Percentiles rank a stretch among this genome's conserved stretches.
phyloP scores from a whole-genome alignment of 2,113 vertebrate genomes.

The Hippopotamus amphibius region DNA sequence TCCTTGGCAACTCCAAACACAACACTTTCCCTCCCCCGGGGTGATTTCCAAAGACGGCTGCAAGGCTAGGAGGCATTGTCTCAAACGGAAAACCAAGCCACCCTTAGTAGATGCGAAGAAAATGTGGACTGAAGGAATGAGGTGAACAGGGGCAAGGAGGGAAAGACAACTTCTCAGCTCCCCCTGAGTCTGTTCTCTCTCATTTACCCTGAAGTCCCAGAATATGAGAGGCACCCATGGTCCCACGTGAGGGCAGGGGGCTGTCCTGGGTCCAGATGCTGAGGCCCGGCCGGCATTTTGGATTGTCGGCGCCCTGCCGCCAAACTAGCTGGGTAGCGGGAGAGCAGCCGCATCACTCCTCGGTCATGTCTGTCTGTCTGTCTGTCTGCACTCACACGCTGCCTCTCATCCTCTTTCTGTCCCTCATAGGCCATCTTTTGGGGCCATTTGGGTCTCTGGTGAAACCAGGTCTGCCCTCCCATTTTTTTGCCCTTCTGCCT shows the following conservation, averaged over 20 bases:
- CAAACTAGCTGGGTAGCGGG: accelerated
- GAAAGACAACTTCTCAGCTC: background rate
- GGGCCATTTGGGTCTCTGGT: background rate
- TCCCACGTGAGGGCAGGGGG: background rate
- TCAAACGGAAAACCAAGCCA: background rate
- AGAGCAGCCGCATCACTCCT: background rate
- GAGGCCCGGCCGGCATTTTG: background rate
- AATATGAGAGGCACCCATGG: accelerated
- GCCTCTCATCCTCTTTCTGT: background rate
- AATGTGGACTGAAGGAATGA: background rate
- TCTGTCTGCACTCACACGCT: background rate
- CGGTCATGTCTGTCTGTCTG: background rate
- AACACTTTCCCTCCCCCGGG: background rate
- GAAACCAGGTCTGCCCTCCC: background rate
- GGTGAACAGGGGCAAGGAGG: background rate
- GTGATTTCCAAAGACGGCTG: background rate
- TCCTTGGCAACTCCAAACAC: background rate
- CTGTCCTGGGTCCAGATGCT: accelerated
- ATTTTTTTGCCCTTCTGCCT: background rate
- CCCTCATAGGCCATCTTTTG: background rate
- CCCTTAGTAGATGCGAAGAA: too few relatives aligned
- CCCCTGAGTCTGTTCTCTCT: background rate
- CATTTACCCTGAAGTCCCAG: background rate
- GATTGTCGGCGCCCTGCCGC: background rate
- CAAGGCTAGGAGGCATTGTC: background rate